Evolutionary conservation across 2,113 vertebrate species (phyloP).

Genomic region (Acrocephalus arundinaceus): DNA sequence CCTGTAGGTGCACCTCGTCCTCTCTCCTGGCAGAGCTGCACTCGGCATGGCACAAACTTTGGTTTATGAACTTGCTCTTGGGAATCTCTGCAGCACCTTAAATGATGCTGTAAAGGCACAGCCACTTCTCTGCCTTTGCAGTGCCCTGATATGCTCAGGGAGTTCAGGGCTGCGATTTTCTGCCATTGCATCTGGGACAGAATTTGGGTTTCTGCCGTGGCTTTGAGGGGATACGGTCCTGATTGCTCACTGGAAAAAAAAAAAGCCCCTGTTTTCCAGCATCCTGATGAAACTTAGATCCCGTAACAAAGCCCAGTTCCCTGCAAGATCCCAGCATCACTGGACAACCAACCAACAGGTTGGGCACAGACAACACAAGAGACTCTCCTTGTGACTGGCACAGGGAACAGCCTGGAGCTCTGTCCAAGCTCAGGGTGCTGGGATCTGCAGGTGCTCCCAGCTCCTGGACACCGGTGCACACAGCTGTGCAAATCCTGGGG

Average conservation of each 20-base stretch:
- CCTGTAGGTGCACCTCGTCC: background rate
- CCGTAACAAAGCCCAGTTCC: background rate
- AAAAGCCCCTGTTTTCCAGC: background rate
- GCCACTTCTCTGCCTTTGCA: background rate
- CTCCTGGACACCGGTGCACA: rapidly evolving
- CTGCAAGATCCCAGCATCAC: background rate
- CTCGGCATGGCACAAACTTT: background rate
- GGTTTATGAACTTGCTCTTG: background rate
- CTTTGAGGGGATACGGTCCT: background rate
- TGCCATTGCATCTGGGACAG: rapidly evolving
- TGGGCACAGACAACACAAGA: background rate
- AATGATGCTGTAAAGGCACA: background rate
- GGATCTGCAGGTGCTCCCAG: background rate
- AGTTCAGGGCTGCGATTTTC: background rate
- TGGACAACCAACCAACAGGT: background rate
- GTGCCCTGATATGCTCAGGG: background rate
- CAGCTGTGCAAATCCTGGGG: background rate
- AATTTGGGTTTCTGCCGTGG: background rate
- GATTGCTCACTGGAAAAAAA: background rate
- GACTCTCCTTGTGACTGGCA: rapidly evolving
- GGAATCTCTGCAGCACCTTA: background rate
- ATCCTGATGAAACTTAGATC: background rate
- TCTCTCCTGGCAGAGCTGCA: background rate
- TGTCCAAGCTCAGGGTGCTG: background rate
- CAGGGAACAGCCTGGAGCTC: background rate